Percentiles rank a stretch among this genome's conserved stretches.
Evolutionary conservation across 1,140 invertebrate genomes (phyloP).

Genomic region (Bombus terrestris): DNA sequence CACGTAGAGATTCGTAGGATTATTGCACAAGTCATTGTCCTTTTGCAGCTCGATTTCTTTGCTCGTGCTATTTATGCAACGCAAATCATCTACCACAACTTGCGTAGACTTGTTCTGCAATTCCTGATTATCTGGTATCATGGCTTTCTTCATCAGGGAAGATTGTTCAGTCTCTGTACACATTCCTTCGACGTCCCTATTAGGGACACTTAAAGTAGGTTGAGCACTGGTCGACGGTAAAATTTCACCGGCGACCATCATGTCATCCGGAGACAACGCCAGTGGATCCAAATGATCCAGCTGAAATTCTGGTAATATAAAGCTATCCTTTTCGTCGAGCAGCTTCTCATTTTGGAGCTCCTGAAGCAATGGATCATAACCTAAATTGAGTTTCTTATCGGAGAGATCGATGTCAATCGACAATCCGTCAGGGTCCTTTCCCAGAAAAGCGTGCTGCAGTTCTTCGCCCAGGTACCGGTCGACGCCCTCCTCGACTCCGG

Average conservation of each 20-base stretch:
- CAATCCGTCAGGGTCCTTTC: slow-evolving; percentile 68
- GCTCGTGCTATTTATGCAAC: neutral
- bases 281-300: slow-evolving; percentile 77
- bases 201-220: slow-evolving; percentile 32
- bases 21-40: neutral
- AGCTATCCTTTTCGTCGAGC: slow-evolving; percentile 74
- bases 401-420: slow-evolving; percentile 74
- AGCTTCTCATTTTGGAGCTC: slow-evolving; percentile 76
- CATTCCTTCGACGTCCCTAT: slow-evolving; percentile 35
- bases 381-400: slow-evolving; percentile 72
- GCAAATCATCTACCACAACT: slow-evolving; percentile 18
- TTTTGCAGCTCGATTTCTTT: neutral
- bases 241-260: slow-evolving; percentile 76
- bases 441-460: slow-evolving; percentile 67
- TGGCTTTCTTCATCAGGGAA: slow-evolving; percentile 5
- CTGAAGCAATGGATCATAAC: slow-evolving; percentile 74
- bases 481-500: slow-evolving; percentile 65
- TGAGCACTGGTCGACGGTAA: slow-evolving; percentile 69
- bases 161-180: slow-evolving; percentile 16
- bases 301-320: slow-evolving; percentile 77
- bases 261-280: slow-evolving; percentile 71
- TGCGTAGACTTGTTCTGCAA: slow-evolving; percentile 35
- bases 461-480: slow-evolving; percentile 71
- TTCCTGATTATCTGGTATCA: slow-evolving; percentile 9
- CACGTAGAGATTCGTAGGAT: slow-evolving; percentile 23